A percentile compares a stretch with the other conserved stretches of the same genome.
Evolutionary conservation across 2,797 vertebrate species (phyloP).

Genomic region (Pseudomugil gertrudae): DNA sequence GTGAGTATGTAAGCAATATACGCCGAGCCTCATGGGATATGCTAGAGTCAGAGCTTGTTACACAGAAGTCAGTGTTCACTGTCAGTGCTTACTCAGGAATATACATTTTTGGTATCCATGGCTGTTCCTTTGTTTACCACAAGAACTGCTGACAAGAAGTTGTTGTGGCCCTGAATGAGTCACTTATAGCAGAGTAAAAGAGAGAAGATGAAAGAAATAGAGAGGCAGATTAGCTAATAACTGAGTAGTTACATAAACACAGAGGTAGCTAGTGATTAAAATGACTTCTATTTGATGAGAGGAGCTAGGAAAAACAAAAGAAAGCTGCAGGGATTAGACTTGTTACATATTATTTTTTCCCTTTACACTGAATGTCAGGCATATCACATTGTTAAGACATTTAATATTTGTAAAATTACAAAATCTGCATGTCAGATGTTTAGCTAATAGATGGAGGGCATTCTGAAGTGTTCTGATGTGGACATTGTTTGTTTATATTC

Average conservation of each 20-base stretch:
- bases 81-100: slow-evolving; percentile 55
- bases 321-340: too few species aligned
- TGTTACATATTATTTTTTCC: neutral
- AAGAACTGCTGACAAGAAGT: slow-evolving; percentile 54
- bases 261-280: neutral
- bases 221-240: slow-evolving; percentile 1
- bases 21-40: slow-evolving; percentile 36
- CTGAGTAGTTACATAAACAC: neutral
- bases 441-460: too few species aligned
- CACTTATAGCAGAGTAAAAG: slow-evolving; percentile 28
- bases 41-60: slow-evolving; percentile 33
- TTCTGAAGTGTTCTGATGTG: too few species aligned
- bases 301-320: too few species aligned
- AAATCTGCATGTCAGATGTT: too few species aligned
- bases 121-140: slow-evolving; percentile 54
- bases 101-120: slow-evolving; percentile 29
- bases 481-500: too few species aligned
- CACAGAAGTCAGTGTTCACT: slow-evolving; percentile 50
- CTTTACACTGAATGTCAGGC: too few species aligned
- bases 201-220: slow-evolving; percentile 2
- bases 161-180: slow-evolving; percentile 41
- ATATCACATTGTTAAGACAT: too few species aligned
- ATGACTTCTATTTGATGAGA: too few species aligned
- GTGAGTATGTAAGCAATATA: slow-evolving; percentile 37
- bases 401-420: too few species aligned